phyloP scores from a whole-genome alignment of 2,797 vertebrate species.

The Danio choprae region DNA sequence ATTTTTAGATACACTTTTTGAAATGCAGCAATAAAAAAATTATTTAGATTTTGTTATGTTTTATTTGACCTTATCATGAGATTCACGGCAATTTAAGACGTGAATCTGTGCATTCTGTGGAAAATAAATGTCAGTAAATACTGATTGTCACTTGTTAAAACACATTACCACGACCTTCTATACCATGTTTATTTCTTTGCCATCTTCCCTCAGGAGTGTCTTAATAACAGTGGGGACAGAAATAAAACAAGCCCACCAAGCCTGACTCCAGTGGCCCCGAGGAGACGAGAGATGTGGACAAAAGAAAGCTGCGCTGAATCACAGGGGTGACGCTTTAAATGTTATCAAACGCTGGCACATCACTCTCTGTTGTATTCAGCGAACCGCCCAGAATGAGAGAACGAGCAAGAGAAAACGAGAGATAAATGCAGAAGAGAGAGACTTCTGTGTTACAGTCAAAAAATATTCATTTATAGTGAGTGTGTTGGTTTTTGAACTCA shows the following conservation, averaged over 20 bases:
- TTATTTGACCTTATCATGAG: not conserved
- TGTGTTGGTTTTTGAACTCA: not conserved
- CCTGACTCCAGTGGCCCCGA: not conserved
- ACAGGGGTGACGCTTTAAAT: slow-evolving; percentile 37
- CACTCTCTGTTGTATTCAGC: slow-evolving; percentile 21
- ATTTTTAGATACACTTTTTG: too few species aligned
- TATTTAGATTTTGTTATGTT: too few species aligned
- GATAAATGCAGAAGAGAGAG: not conserved
- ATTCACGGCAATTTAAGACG: too few species aligned
- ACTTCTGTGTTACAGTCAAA: not conserved
- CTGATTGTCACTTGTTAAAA: not conserved
- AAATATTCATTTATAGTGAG: slow-evolving; percentile 5
- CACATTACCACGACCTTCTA: slow-evolving; percentile 1
- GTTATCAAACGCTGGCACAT: slow-evolving; percentile 35
- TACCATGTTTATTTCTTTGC: slow-evolving; percentile 31
- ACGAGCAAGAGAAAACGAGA: not conserved
- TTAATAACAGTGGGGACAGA: not conserved
- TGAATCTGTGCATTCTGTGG: not conserved
- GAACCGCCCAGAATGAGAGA: slow-evolving; percentile 2
- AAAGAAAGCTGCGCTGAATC: slow-evolving; percentile 33
- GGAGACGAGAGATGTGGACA: slow-evolving; percentile 24
- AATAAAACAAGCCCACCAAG: slow-evolving; percentile 40
- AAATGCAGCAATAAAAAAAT: not conserved
- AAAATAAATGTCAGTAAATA: not conserved
- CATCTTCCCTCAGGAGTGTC: not conserved